Evolutionary conservation across 2,113 vertebrate genomes (phyloP).

Genomic region (Nesogale talazaci): DNA sequence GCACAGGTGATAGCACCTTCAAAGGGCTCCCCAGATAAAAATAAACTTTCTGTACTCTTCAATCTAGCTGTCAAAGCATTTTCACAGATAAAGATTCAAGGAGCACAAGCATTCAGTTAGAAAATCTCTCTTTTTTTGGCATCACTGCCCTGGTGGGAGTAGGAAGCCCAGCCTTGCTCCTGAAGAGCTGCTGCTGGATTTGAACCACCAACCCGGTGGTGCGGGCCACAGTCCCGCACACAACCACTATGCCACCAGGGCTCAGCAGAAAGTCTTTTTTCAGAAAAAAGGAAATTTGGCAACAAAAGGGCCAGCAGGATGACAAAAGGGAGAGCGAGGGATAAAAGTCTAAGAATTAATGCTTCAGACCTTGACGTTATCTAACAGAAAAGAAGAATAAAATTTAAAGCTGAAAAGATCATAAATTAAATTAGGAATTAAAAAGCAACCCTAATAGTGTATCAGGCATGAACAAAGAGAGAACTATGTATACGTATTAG

Average conservation of each 20-base stretch:
- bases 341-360: not conserved
- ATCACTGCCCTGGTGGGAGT: too few species aligned
- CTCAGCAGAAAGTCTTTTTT: too few species aligned
- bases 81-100: not conserved
- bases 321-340: not conserved
- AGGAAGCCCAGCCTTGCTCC: too few species aligned
- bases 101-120: not conserved
- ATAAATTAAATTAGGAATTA: not conserved
- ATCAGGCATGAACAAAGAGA: not conserved
- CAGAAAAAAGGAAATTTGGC: not conserved
- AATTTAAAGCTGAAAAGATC: not conserved
- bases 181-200: too few species aligned
- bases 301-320: not conserved
- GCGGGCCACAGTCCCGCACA: too few species aligned
- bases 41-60: not conserved
- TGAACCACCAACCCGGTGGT: too few species aligned
- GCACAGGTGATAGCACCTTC: not conserved
- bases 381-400: not conserved
- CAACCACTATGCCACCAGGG: too few species aligned
- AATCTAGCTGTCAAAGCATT: not conserved
- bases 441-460: not conserved
- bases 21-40: not conserved
- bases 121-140: too few species aligned
- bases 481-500: not conserved
- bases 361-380: not conserved